These are phyloP conservation scores for Capitulum mitella DNA, from an alignment of 2,888 invertebrate species.

Conservation along the genomic window DNA sequence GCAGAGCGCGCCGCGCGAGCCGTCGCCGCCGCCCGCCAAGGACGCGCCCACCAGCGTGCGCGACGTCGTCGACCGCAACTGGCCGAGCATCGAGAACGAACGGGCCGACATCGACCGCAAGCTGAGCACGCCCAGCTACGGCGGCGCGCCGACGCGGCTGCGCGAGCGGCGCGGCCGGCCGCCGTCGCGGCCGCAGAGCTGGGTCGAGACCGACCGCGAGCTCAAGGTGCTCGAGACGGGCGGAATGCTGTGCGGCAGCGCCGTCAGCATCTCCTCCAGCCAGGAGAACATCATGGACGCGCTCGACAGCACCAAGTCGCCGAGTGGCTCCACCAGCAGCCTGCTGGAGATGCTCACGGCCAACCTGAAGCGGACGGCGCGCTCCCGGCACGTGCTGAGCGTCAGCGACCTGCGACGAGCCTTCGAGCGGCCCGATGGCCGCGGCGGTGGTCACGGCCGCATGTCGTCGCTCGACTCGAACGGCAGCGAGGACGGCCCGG, in stretches of 20 bases:
- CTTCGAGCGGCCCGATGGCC: conserved; percentile 47
- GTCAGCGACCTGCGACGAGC: conserved; percentile 55
- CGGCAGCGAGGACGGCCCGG: conserved; percentile 45
- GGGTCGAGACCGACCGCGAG: background rate
- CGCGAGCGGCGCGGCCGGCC: background rate
- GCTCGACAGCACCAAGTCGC: background rate
- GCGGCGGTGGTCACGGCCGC: conserved; percentile 43
- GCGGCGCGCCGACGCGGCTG: background rate
- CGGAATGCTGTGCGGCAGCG: background rate
- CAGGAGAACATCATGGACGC: conserved; percentile 21
- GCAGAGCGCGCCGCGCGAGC: background rate
- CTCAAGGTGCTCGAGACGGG: background rate
- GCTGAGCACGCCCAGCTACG: conserved; percentile 16
- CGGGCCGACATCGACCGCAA: conserved; percentile 5
- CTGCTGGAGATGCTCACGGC: conserved; percentile 8
- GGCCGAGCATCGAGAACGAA: conserved; percentile 13
- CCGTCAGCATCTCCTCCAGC: background rate
- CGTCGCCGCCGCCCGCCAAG: background rate
- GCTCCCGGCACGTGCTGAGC: conserved; percentile 41
- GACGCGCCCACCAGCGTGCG: conserved; percentile 9
- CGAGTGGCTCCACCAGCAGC: conserved; percentile 13
- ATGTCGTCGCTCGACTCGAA: conserved; percentile 53
- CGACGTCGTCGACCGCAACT: conserved; percentile 4
- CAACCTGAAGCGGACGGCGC: conserved; percentile 24
- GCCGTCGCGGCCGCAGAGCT: background rate